Conservation (phyloP, 2,888 invertebrate genomes). For the Cyclophora albipunctata region DNA sequence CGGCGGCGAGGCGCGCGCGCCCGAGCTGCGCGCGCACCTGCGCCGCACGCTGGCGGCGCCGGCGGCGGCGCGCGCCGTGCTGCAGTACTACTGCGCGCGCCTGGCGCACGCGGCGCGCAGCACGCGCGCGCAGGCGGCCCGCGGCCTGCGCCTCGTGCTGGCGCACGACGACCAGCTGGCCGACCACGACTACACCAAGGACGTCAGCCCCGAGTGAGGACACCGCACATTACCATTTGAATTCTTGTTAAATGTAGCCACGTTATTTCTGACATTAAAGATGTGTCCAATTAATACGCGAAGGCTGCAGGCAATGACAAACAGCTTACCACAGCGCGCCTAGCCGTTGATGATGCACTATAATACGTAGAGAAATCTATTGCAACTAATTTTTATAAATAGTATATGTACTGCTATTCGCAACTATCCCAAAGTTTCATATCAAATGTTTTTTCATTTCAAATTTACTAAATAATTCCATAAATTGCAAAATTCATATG, state of each 20-base stretch:
- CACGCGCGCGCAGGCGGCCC: slow-evolving; percentile 78
- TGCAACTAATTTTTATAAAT: too few species aligned
- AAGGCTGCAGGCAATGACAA: too few species aligned
- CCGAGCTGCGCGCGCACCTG: slow-evolving; percentile 80
- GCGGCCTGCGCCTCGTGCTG: slow-evolving; percentile 84
- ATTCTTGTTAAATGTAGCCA: neutral
- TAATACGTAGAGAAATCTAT: too few species aligned
- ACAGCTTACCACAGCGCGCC: too few species aligned
- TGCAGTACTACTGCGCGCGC: slow-evolving; percentile 91
- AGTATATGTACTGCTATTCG: too few species aligned
- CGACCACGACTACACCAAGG: slow-evolving; percentile 62
- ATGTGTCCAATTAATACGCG: neutral
- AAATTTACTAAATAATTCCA: too few species aligned
- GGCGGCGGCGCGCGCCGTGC: slow-evolving; percentile 85
- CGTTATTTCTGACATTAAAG: neutral
- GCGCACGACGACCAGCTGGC: slow-evolving; percentile 62
- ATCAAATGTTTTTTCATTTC: too few species aligned
- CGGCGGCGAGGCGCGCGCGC: slow-evolving; percentile 55
- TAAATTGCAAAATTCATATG: too few species aligned
- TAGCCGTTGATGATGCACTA: too few species aligned
- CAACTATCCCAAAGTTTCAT: too few species aligned
- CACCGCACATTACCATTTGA: neutral
- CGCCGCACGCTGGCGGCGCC: slow-evolving; percentile 68
- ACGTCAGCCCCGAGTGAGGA: slow-evolving; percentile 65
- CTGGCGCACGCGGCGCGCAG: slow-evolving; percentile 77